A percentile compares a stretch with the other conserved stretches of the same genome.
These are phyloP conservation scores for Falco concolor DNA, from an alignment of 2,797 vertebrate species.

Conservation along the genomic window DNA sequence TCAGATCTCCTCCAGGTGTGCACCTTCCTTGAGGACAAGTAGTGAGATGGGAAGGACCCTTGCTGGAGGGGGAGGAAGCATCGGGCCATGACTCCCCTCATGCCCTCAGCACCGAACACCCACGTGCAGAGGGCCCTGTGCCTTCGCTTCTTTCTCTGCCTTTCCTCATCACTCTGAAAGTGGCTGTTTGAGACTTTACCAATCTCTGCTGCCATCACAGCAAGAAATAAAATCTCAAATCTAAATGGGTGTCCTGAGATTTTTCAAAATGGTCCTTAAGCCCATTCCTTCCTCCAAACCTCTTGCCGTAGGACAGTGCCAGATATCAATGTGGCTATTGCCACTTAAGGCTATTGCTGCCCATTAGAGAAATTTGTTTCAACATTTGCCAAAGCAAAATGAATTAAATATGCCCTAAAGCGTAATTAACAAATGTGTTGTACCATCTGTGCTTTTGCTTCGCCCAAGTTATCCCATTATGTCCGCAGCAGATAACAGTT, in stretches of 20 bases:
- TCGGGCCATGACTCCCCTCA: neutral
- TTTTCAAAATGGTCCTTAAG: neutral
- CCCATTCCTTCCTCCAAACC: neutral
- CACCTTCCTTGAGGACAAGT: conserved; percentile 18
- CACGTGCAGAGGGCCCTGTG: neutral
- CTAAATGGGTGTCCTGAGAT: neutral
- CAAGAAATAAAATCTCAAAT: conserved; percentile 45
- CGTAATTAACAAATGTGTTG: neutral
- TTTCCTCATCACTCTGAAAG: neutral
- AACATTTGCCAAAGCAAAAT: neutral
- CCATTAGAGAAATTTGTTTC: neutral
- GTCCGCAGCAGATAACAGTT: neutral
- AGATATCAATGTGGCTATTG: neutral
- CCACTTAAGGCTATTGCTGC: neutral
- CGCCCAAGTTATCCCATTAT: neutral
- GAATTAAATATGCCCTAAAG: neutral
- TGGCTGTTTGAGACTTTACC: neutral
- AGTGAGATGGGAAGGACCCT: neutral
- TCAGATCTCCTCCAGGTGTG: conserved; percentile 57
- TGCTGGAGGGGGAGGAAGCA: neutral
- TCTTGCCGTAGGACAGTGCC: fast-evolving
- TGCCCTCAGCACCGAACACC: neutral
- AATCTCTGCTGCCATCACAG: neutral
- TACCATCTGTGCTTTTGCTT: neutral
- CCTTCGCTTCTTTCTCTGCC: neutral